phyloP scores from a whole-genome alignment of 1,140 invertebrate genomes.

The Saxidomus purpurata region DNA sequence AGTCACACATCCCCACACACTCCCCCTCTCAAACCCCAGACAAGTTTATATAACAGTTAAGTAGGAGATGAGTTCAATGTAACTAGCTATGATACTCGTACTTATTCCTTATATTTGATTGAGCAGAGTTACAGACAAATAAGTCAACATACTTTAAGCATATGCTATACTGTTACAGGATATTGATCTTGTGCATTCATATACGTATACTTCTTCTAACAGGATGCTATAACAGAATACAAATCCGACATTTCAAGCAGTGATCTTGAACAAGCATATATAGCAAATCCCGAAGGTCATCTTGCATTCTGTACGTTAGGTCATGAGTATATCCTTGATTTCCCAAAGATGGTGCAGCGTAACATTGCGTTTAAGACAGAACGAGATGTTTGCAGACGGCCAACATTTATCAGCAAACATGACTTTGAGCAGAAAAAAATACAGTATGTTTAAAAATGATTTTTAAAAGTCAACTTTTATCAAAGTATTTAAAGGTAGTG shows the following conservation, averaged over 20 bases:
- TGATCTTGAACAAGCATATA: conserved; percentile 46
- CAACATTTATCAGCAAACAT: conserved; percentile 23
- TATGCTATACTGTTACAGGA: too few species aligned
- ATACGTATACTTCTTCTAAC: neutral
- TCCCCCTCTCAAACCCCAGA: too few species aligned
- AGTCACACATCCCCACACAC: too few species aligned
- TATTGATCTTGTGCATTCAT: neutral
- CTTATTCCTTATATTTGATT: too few species aligned
- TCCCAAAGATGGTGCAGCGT: conserved; percentile 37
- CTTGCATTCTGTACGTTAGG: conserved; percentile 16
- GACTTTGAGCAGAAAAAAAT: conserved; percentile 31
- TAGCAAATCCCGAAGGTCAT: conserved; percentile 39
- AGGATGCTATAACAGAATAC: neutral
- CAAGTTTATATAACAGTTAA: too few species aligned
- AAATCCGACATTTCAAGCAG: conserved; percentile 11
- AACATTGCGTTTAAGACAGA: conserved; percentile 43
- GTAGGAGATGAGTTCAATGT: too few species aligned
- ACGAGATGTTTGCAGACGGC: conserved; percentile 22
- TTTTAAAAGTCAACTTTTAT: too few species aligned
- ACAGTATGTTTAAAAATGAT: conserved; percentile 7
- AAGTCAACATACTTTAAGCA: too few species aligned
- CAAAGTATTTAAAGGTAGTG: too few species aligned
- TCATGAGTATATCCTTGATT: conserved; percentile 53
- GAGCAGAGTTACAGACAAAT: too few species aligned
- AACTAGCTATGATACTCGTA: too few species aligned